phyloP scores from a whole-genome alignment of 2,113 vertebrate genomes.

The Ctenodactylus gundi region DNA sequence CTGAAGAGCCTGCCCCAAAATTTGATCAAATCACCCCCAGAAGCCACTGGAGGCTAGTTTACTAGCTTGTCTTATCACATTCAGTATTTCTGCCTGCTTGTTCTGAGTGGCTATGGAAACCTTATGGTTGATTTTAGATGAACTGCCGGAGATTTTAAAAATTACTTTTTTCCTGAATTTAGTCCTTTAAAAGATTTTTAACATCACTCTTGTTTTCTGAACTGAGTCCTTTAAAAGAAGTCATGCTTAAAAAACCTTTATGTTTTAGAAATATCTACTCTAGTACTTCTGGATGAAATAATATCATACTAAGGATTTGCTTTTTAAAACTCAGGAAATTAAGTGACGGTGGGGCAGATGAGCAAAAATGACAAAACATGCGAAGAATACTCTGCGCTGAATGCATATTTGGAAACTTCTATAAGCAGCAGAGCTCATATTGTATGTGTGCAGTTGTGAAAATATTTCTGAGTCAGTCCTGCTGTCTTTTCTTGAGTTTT shows the following conservation, averaged over 20 bases:
- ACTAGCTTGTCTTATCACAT: not conserved
- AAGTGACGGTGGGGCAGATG: not conserved
- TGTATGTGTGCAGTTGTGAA: not conserved
- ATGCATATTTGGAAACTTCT: not conserved
- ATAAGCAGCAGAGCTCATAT: not conserved
- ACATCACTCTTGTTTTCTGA: no score
- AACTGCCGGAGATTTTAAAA: not conserved
- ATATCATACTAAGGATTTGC: not conserved
- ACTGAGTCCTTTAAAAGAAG: not conserved
- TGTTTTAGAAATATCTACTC: not conserved
- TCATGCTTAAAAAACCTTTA: not conserved
- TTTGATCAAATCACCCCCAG: not conserved
- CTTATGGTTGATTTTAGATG: not conserved
- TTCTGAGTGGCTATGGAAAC: not conserved
- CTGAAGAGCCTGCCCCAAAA: not conserved
- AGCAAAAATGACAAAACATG: not conserved
- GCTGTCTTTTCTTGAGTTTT: not conserved
- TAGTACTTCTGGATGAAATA: not conserved
- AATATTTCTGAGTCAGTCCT: not conserved
- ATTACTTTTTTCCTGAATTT: not conserved
- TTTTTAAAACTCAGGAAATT: not conserved
- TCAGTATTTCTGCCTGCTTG: not conserved
- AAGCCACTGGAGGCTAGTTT: not conserved
- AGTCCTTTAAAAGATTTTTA: no score
- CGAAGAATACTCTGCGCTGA: not conserved